Conservation (phyloP, 37 sponge, comb jelly and placozoan genomes). For the Chondrosia reniformis region DNA sequence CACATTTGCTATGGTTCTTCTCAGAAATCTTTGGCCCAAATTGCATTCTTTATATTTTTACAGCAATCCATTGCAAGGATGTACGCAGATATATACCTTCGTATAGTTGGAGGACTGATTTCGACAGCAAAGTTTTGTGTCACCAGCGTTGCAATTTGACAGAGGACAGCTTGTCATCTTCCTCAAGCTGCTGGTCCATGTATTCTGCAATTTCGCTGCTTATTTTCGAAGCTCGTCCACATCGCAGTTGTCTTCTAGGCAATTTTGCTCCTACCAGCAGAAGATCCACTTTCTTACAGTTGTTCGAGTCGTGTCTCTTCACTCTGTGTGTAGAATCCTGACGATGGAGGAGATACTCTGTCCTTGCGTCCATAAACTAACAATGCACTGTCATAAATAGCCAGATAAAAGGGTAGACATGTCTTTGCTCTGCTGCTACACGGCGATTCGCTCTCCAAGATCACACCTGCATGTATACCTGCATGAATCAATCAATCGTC, state of each 20-base stretch:
- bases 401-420: neutral
- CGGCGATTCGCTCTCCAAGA: no score
- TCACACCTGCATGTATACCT: no score
- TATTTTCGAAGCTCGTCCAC: neutral
- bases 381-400: neutral
- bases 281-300: constrained; percentile 12
- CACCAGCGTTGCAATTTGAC: neutral
- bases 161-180: constrained; percentile 10
- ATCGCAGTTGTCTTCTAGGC: neutral
- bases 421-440: no score
- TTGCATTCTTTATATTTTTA: neutral
- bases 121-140: neutral
- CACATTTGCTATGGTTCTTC: neutral
- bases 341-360: neutral
- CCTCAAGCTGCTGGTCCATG: neutral
- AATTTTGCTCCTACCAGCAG: neutral
- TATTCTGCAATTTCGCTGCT: neutral
- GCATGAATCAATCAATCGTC: no score
- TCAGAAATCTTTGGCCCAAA: neutral
- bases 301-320: neutral
- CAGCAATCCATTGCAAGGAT: neutral
- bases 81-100: constrained; percentile 6
- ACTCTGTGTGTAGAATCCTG: neutral
- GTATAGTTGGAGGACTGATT: neutral
- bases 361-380: constrained; percentile 1